phyloP scores from a whole-genome alignment of 2,888 invertebrate species.

The Galerucella pusilla region DNA sequence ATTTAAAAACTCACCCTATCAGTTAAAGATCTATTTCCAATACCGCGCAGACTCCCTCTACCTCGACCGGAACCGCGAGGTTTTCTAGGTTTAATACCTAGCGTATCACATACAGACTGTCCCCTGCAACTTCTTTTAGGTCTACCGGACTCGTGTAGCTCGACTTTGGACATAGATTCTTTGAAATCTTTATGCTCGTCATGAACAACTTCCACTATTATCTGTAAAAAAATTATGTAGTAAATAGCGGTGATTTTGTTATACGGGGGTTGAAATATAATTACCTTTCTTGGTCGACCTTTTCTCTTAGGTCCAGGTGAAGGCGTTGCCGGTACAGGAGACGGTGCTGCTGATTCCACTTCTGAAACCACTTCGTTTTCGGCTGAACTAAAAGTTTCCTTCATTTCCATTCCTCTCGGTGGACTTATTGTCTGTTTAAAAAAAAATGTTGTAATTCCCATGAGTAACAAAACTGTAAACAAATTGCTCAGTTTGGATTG shows the following conservation, averaged over 20 bases:
- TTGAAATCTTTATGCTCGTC: constrained; percentile 58
- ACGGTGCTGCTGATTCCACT: not conserved
- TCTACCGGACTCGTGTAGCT: constrained; percentile 54
- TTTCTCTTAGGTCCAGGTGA: constrained; percentile 60
- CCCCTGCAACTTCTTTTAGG: constrained; percentile 65
- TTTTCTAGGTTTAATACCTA: constrained; percentile 63
- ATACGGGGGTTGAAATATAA: not conserved
- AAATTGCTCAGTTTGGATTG: no score
- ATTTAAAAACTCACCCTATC: constrained; percentile 52
- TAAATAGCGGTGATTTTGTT: no score
- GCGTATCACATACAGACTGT: constrained; percentile 60
- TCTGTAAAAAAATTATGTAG: constrained; percentile 45
- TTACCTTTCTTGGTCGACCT: constrained; percentile 48
- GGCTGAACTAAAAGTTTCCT: not conserved
- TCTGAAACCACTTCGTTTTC: not conserved
- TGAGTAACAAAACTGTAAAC: no score
- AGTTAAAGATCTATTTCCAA: constrained; percentile 40
- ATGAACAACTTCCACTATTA: constrained; percentile 60
- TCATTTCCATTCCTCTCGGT: constrained; percentile 1
- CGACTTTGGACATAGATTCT: constrained; percentile 20
- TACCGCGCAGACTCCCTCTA: constrained; percentile 54
- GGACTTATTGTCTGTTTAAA: constrained; percentile 2
- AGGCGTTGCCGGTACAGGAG: constrained; percentile 35
- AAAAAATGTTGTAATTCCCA: not conserved
- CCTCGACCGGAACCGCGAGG: constrained; percentile 59